These are phyloP conservation scores for Pseudochirops corinnae DNA, from an alignment of 2,797 vertebrate species.

Conservation along the genomic window DNA sequence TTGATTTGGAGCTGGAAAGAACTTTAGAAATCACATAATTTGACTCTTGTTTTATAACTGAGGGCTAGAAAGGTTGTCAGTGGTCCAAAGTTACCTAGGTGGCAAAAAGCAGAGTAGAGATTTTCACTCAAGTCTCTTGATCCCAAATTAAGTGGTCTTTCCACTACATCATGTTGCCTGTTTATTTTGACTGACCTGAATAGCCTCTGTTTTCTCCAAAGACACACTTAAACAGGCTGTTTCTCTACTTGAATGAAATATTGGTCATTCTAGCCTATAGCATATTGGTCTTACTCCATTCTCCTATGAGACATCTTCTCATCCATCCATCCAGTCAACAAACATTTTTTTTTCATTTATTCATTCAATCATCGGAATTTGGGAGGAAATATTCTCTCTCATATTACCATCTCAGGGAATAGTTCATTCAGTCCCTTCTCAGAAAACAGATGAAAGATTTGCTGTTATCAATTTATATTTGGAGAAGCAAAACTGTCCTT, in stretches of 20 bases:
- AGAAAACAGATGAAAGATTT: not conserved
- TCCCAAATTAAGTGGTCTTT: not conserved
- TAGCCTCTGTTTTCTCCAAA: slow-evolving; percentile 31
- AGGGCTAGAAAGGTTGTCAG: not conserved
- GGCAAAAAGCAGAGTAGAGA: not conserved
- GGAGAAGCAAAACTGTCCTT: slow-evolving; percentile 38
- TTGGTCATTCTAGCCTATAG: not conserved
- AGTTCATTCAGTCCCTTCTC: not conserved
- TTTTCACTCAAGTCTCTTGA: not conserved
- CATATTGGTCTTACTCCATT: not conserved
- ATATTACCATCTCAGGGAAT: not conserved
- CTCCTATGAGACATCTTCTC: not conserved
- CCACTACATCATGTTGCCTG: not conserved
- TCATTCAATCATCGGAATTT: not conserved
- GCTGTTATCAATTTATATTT: slow-evolving; percentile 56
- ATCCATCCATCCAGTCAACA: not conserved
- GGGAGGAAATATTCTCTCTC: not conserved
- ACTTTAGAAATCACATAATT: not conserved
- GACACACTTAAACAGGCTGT: not conserved
- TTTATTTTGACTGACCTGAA: not conserved
- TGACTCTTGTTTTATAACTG: not conserved
- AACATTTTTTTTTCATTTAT: not conserved
- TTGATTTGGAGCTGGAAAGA: not conserved
- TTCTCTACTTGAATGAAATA: slow-evolving; percentile 11
- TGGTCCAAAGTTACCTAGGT: not conserved